Evolutionary conservation across 2,113 vertebrate species (phyloP).

Genomic region (Cyphomyrus discorhynchus): DNA sequence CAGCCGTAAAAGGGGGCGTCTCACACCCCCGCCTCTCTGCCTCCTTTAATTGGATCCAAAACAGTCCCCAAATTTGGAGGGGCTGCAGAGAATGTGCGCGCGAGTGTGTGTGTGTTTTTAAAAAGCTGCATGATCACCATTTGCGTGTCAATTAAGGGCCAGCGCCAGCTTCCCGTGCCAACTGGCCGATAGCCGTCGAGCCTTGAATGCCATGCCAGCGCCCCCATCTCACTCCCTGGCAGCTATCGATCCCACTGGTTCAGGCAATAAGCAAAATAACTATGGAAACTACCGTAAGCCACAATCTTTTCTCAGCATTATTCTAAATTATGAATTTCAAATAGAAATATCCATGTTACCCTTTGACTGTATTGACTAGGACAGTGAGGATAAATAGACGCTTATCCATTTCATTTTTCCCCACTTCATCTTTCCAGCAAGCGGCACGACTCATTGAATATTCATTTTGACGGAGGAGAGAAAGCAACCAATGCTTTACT

Average conservation of each 20-base stretch:
- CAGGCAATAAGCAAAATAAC: neutral
- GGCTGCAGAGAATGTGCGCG: neutral
- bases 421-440: neutral
- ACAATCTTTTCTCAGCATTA: neutral
- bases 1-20: neutral
- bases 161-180: neutral
- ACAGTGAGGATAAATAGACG: neutral
- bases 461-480: neutral
- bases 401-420: neutral
- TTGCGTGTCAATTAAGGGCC: conserved; percentile 14
- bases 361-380: neutral
- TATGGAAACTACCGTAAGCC: neutral
- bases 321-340: neutral
- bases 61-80: neutral
- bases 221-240: neutral
- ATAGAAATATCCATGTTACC: neutral
- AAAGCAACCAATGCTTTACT: neutral
- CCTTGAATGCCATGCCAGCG: neutral
- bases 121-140: conserved; percentile 13
- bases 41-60: neutral
- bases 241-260: neutral
- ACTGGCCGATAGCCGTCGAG: neutral
- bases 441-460: neutral
- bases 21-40: neutral
- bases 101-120: neutral